A percentile compares a stretch with the other conserved stretches of the same genome.
These are phyloP conservation scores for human DNA, from an alignment of 2,113 vertebrate species.

Conservation along the genomic window DNA sequence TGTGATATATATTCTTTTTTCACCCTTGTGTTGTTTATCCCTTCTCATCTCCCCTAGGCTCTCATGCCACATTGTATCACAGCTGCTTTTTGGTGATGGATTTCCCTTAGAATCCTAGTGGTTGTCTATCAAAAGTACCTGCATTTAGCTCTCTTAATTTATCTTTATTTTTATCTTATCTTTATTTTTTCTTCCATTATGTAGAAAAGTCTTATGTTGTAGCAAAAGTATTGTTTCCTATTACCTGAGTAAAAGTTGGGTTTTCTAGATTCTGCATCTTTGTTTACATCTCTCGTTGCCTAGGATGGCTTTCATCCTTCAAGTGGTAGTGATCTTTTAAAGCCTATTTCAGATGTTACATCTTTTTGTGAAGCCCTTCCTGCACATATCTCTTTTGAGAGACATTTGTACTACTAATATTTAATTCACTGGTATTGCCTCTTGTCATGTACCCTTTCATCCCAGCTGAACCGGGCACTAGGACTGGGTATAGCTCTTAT, in stretches of 20 bases:
- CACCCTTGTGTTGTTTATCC: background rate
- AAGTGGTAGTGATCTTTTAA: background rate
- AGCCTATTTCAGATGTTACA: background rate
- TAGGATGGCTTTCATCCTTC: background rate
- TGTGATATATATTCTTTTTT: background rate
- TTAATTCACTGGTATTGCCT: background rate
- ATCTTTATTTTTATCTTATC: background rate
- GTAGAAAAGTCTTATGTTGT: background rate
- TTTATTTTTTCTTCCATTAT: conserved; percentile 13
- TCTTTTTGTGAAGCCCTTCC: background rate
- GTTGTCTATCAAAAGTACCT: background rate
- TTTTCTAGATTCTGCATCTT: background rate
- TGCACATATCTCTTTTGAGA: background rate
- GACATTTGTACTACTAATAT: background rate
- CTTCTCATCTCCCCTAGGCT: background rate
- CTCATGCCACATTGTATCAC: background rate
- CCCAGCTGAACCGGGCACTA: background rate
- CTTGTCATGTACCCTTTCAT: background rate
- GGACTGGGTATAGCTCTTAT: background rate
- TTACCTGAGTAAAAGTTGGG: background rate
- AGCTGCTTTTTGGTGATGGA: background rate
- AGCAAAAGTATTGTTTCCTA: background rate
- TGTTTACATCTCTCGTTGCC: background rate
- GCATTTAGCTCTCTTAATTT: background rate
- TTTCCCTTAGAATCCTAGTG: background rate